Percentiles rank a stretch among this genome's conserved stretches.
Evolutionary conservation across 2,888 invertebrate genomes (phyloP).

Genomic region (Homarus gammarus): DNA sequence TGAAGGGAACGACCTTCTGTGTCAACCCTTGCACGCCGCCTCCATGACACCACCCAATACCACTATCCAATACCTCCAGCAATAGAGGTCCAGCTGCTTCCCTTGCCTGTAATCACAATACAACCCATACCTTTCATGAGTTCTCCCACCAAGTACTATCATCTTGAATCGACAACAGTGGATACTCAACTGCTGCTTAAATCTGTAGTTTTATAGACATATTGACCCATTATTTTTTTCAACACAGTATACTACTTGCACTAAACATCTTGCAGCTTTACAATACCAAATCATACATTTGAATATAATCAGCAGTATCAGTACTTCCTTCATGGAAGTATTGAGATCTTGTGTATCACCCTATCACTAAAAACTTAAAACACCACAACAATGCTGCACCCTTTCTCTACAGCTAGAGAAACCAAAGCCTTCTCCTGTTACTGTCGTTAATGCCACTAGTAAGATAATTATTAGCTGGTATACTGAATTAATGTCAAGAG

Average conservation of each 20-base stretch:
- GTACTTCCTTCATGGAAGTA: neutral
- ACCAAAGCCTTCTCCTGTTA: neutral
- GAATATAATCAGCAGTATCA: neutral
- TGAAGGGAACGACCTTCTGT: conserved; percentile 27
- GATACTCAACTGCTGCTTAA: neutral
- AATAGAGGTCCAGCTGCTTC: conserved; percentile 42
- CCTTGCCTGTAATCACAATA: neutral
- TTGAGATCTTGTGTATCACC: neutral
- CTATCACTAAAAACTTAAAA: neutral
- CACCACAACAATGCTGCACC: neutral
- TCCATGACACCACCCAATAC: conserved; percentile 61
- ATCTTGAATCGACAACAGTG: neutral
- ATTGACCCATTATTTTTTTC: neutral
- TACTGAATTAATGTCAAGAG: neutral
- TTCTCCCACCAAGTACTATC: neutral
- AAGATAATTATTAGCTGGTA: neutral
- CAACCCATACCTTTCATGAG: neutral
- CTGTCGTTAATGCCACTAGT: neutral
- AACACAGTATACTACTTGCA: neutral
- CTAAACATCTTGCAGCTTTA: neutral
- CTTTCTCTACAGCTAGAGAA: neutral
- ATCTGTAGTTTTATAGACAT: neutral
- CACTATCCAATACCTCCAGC: conserved; percentile 45
- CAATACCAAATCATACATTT: neutral
- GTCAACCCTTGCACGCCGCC: conserved; percentile 48